phyloP scores from a whole-genome alignment of 2,113 vertebrate genomes.

The Marmota flaviventris region DNA sequence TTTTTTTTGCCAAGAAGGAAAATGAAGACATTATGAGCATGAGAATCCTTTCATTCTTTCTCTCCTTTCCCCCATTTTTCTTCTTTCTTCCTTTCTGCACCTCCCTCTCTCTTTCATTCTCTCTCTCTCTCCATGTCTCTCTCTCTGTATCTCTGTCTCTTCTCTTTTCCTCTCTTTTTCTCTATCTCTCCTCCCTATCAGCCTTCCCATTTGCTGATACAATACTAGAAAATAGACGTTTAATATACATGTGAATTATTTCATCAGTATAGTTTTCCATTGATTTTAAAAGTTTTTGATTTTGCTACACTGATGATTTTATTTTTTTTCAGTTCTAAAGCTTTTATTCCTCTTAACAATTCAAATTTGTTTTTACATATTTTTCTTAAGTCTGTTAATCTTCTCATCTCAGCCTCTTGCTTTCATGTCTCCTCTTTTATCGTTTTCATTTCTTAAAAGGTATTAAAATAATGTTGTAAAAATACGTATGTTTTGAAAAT shows the following conservation, averaged over 20 bases:
- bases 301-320: background rate
- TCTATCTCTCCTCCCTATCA: background rate
- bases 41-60: background rate
- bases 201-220: background rate
- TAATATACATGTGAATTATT: background rate
- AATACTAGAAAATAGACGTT: background rate
- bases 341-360: background rate
- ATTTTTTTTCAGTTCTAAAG: background rate
- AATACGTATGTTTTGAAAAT: background rate
- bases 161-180: accelerated
- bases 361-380: background rate
- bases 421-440: background rate
- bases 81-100: background rate
- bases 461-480: background rate
- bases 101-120: background rate
- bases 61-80: accelerated
- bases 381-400: background rate
- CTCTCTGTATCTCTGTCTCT: no score
- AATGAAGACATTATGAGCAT: background rate
- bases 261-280: background rate
- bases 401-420: background rate
- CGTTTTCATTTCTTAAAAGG: background rate
- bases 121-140: background rate
- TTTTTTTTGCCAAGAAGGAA: background rate
- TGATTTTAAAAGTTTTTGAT: background rate